A percentile compares a stretch with the other conserved stretches of the same genome.
Conservation (phyloP, 2,888 invertebrate genomes). For the Zaprionus bogoriensis region DNA sequence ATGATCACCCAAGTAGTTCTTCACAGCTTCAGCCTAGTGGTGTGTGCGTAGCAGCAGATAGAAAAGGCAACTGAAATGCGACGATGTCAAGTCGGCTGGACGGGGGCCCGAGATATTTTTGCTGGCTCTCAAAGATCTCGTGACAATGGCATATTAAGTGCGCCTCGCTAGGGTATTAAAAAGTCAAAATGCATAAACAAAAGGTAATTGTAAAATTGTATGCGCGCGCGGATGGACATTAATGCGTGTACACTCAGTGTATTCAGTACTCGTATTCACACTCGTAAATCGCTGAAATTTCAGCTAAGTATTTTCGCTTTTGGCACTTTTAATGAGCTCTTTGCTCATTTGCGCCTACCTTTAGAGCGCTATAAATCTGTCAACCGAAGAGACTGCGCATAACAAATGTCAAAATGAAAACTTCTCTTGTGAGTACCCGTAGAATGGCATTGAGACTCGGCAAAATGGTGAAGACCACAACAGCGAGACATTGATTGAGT, state of each 20-base stretch:
- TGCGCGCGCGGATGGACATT: constrained; percentile 1
- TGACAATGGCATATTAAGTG: background rate
- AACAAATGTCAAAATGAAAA: constrained; percentile 58
- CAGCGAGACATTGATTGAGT: constrained; percentile 64
- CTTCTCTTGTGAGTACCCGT: constrained; percentile 46
- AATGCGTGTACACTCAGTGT: background rate
- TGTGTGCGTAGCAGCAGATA: background rate
- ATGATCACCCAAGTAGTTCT: too few relatives aligned
- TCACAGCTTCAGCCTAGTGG: background rate
- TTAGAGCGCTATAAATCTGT: constrained; percentile 47
- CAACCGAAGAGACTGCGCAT: constrained; percentile 12
- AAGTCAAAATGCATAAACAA: constrained; percentile 9
- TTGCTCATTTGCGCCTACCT: constrained; percentile 42
- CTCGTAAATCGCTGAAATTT: constrained; percentile 4
- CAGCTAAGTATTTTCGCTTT: constrained; percentile 2
- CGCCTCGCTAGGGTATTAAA: background rate
- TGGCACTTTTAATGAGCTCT: constrained; percentile 31
- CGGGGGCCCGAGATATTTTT: background rate
- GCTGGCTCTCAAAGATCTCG: background rate
- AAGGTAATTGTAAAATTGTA: constrained; percentile 23
- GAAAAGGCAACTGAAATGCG: background rate
- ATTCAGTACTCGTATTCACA: background rate
- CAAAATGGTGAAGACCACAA: constrained; percentile 42
- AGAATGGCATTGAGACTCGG: constrained; percentile 42
- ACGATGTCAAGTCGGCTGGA: background rate